Evolutionary conservation across 2,888 invertebrate genomes (phyloP).

Genomic region (Hymenopus coronatus): DNA sequence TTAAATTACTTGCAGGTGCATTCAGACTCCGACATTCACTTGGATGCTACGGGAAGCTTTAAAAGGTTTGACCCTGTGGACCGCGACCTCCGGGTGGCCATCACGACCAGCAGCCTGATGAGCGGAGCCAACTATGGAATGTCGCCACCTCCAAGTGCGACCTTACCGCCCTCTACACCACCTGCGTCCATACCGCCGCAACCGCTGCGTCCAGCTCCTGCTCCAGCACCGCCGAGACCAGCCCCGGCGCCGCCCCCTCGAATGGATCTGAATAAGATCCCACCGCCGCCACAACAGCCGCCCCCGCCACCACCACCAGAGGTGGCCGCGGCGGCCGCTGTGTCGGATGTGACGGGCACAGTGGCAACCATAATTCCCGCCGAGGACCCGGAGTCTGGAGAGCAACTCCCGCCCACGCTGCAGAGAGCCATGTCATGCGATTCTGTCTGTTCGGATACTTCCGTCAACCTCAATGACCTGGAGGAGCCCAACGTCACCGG

Average conservation of each 20-base stretch:
- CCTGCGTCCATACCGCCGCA: slow-evolving; percentile 49
- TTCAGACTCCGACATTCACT: slow-evolving; percentile 61
- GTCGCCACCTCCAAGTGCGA: slow-evolving; percentile 2
- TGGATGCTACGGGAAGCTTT: slow-evolving; percentile 62
- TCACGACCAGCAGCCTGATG: slow-evolving; percentile 47
- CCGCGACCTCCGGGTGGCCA: slow-evolving; percentile 52
- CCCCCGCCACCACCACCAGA: slow-evolving; percentile 49
- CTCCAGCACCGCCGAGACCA: slow-evolving; percentile 34
- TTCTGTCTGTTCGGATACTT: slow-evolving; percentile 76
- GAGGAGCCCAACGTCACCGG: slow-evolving; percentile 71
- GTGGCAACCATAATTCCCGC: neutral
- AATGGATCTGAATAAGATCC: slow-evolving; percentile 24
- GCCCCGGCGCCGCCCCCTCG: neutral
- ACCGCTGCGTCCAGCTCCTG: slow-evolving; percentile 61
- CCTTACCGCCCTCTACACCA: neutral
- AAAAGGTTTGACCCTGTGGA: slow-evolving; percentile 64
- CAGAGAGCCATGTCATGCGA: slow-evolving; percentile 74
- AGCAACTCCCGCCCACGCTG: slow-evolving; percentile 45
- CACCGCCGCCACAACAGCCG: slow-evolving; percentile 45
- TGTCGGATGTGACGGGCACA: neutral
- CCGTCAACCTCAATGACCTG: slow-evolving; percentile 66
- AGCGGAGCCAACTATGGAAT: neutral
- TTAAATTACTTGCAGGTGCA: slow-evolving; percentile 52
- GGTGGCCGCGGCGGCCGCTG: neutral
- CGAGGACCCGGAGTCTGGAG: slow-evolving; percentile 4